These are phyloP conservation scores for Siphlonurus alternatus DNA, from an alignment of 2,888 invertebrate species.

Conservation along the genomic window DNA sequence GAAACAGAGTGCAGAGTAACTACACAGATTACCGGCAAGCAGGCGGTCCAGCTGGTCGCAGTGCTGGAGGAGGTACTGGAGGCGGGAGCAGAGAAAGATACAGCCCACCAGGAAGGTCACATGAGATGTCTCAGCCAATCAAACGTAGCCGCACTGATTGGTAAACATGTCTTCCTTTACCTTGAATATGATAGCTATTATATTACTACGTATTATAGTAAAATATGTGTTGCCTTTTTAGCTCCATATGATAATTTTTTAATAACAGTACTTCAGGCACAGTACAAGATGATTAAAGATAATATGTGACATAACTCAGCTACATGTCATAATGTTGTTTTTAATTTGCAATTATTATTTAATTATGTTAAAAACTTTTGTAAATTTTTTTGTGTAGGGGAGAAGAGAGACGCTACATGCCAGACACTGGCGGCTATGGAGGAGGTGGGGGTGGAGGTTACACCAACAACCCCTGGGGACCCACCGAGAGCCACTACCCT, in stretches of 20 bases:
- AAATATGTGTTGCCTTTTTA: no score
- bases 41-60: slow-evolving; percentile 24
- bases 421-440: background rate
- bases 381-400: background rate
- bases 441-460: background rate
- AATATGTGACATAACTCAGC: no score
- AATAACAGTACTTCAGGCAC: no score
- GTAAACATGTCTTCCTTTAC: slow-evolving; percentile 40
- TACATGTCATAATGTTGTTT: no score
- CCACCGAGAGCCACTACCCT: background rate
- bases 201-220: no score
- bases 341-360: no score
- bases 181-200: no score
- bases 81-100: slow-evolving; percentile 37
- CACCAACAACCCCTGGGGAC: slow-evolving; percentile 1
- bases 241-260: no score
- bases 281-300: no score
- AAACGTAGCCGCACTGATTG: slow-evolving; percentile 61
- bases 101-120: slow-evolving; percentile 44
- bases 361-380: no score
- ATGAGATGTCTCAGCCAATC: slow-evolving; percentile 41
- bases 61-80: slow-evolving; percentile 5
- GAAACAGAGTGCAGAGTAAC: slow-evolving; percentile 58
- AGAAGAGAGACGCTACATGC: background rate
- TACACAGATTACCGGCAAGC: slow-evolving; percentile 55